Conservation (phyloP, 2,888 invertebrate genomes). For the Eubasilissa splendida region DNA sequence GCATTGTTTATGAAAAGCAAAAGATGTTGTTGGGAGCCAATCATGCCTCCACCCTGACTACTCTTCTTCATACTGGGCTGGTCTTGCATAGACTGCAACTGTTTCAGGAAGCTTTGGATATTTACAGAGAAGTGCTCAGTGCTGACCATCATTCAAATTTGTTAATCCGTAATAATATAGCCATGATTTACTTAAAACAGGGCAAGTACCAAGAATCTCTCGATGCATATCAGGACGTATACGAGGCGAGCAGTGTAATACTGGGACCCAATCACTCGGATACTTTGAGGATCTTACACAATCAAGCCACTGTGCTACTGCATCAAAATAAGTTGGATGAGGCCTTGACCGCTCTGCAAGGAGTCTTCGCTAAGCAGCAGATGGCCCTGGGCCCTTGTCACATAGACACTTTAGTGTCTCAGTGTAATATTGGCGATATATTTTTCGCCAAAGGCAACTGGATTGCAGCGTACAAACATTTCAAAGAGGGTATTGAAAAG, state of each 20-base stretch:
- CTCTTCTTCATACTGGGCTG: not conserved
- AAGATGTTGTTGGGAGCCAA: not conserved
- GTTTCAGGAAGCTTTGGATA: not conserved
- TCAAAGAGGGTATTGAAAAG: slow-evolving; percentile 1
- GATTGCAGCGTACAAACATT: slow-evolving; percentile 1
- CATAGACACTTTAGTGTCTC: not conserved
- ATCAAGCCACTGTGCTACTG: not conserved
- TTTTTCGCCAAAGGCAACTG: slow-evolving; percentile 9
- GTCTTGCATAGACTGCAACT: slow-evolving; percentile 2
- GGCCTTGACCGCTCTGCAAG: not conserved
- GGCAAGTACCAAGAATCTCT: not conserved
- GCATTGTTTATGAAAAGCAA: not conserved
- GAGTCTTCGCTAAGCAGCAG: not conserved
- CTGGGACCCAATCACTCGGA: not conserved
- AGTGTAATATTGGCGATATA: not conserved
- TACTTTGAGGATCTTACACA: not conserved
- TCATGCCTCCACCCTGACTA: not conserved
- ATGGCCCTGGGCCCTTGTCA: not conserved
- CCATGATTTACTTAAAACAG: not conserved
- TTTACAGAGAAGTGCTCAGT: not conserved
- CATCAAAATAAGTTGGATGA: not conserved
- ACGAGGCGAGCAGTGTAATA: not conserved
- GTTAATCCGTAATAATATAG: not conserved
- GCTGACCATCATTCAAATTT: not conserved
- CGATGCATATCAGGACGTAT: not conserved